phyloP scores from a whole-genome alignment of 2,797 vertebrate genomes.

The Acanthurus tractus region DNA sequence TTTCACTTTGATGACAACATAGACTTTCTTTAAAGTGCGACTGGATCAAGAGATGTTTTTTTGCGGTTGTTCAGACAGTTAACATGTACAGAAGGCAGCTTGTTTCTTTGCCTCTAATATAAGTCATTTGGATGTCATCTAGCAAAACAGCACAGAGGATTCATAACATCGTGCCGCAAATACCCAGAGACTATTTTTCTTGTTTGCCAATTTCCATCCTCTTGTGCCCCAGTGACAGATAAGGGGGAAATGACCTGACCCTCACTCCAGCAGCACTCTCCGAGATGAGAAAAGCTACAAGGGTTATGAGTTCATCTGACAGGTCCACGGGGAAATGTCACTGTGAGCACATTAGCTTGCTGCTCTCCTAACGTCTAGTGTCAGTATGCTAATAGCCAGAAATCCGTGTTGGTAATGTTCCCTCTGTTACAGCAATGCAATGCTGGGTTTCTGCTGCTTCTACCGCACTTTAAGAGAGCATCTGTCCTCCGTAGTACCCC shows the following conservation, averaged over 20 bases:
- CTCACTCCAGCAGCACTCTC: slow-evolving; percentile 27
- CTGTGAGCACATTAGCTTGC: slow-evolving; percentile 62
- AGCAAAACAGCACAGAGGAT: slow-evolving; percentile 14
- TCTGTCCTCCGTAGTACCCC: slow-evolving; percentile 16
- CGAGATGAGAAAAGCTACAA: slow-evolving; percentile 67
- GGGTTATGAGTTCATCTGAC: slow-evolving; percentile 65
- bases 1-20: slow-evolving; percentile 36
- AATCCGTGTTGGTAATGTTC: slow-evolving; percentile 52
- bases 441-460: slow-evolving; percentile 8
- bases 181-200: slow-evolving; percentile 30
- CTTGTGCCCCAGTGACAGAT: slow-evolving; percentile 48
- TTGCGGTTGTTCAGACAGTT: slow-evolving; percentile 8
- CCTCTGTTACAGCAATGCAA: slow-evolving; percentile 13
- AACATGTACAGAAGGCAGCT: slow-evolving; percentile 14
- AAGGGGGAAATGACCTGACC: slow-evolving; percentile 62
- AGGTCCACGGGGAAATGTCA: slow-evolving; percentile 64
- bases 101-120: not conserved
- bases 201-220: slow-evolving; percentile 53
- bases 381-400: slow-evolving; percentile 70
- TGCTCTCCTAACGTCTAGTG: slow-evolving; percentile 55
- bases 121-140: slow-evolving; percentile 21
- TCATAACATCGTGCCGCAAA: slow-evolving; percentile 12
- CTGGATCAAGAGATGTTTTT: slow-evolving; percentile 9
- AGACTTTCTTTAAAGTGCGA: slow-evolving; percentile 28
- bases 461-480: slow-evolving; percentile 26